Evolutionary conservation across 2,113 vertebrate genomes (phyloP).

Genomic region (Tachycineta bicolor): DNA sequence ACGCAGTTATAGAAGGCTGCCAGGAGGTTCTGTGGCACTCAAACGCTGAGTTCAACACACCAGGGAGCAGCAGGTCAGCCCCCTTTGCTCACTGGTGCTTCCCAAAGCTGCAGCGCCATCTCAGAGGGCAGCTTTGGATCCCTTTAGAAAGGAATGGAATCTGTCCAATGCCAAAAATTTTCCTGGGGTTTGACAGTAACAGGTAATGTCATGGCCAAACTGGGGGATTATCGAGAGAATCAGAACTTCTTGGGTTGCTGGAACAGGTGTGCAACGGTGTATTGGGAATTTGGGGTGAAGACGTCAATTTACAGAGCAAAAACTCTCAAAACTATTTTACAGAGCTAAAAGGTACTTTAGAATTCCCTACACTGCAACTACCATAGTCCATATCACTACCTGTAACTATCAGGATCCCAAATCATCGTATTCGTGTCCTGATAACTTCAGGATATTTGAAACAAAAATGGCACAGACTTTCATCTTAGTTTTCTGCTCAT

Average conservation of each 20-base stretch:
- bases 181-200: background rate
- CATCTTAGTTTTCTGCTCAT: background rate
- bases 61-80: background rate
- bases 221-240: background rate
- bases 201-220: background rate
- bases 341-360: background rate
- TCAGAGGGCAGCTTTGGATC: background rate
- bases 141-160: background rate
- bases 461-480: background rate
- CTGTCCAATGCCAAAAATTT: background rate
- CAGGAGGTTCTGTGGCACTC: background rate
- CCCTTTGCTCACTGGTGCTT: background rate
- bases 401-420: background rate
- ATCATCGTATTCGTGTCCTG: background rate
- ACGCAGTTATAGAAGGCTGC: background rate
- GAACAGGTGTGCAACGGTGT: background rate
- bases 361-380: background rate
- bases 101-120: background rate
- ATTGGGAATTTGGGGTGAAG: background rate
- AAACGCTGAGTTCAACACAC: background rate
- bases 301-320: background rate
- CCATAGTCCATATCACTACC: rapidly evolving
- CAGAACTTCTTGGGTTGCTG: background rate
- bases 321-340: background rate
- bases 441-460: background rate